phyloP scores from a whole-genome alignment of 2,797 vertebrate species.

The Knipowitschia caucasica region DNA sequence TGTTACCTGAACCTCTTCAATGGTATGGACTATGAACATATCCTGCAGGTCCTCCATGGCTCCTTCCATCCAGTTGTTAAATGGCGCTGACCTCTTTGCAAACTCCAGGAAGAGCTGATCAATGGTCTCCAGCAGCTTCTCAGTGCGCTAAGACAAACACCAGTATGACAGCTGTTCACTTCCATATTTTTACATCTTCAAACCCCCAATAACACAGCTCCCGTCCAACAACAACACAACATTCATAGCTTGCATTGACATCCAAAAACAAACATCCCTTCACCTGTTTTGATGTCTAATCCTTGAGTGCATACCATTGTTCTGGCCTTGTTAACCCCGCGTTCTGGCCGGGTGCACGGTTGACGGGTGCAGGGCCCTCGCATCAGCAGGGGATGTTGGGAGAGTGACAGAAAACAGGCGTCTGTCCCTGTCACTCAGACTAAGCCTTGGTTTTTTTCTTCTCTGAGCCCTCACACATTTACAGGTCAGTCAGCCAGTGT shows the following conservation, averaged over 20 bases:
- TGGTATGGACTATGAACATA: slow-evolving; percentile 96
- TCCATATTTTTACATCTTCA: slow-evolving; percentile 12
- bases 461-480: slow-evolving; percentile 51
- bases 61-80: slow-evolving; percentile 99
- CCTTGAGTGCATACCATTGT: slow-evolving; percentile 24
- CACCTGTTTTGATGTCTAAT: slow-evolving; percentile 41
- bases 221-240: slow-evolving; percentile 8
- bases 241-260: slow-evolving; percentile 17
- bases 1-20: slow-evolving; percentile 91
- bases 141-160: slow-evolving; percentile 80
- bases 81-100: slow-evolving; percentile 92
- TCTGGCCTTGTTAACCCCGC: slow-evolving; percentile 40
- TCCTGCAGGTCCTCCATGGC: slow-evolving; percentile 98
- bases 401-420: slow-evolving; percentile 39
- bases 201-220: slow-evolving; percentile 4
- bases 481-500: slow-evolving; percentile 38
- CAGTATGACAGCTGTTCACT: slow-evolving; percentile 9
- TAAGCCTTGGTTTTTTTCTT: slow-evolving; percentile 62
- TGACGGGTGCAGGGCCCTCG: slow-evolving; percentile 12
- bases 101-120: slow-evolving; percentile 96
- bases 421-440: slow-evolving; percentile 65
- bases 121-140: slow-evolving; percentile 94
- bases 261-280: slow-evolving; percentile 29
- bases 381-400: slow-evolving; percentile 17
- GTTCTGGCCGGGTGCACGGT: slow-evolving; percentile 20